These are phyloP conservation scores for Lepidocyrtoides sp. DNA, from an alignment of 2,888 invertebrate species.

Conservation along the genomic window DNA sequence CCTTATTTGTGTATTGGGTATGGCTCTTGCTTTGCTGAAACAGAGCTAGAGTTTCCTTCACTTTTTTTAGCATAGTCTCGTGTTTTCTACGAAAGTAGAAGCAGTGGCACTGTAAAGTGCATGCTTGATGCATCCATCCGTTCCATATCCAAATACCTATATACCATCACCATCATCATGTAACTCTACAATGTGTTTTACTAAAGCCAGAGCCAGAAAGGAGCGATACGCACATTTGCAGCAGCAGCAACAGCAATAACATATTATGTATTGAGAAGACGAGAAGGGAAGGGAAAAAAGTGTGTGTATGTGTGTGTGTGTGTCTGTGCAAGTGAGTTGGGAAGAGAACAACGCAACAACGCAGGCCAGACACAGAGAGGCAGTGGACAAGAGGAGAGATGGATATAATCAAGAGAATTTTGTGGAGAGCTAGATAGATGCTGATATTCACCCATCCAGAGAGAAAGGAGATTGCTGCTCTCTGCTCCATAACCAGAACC, in stretches of 20 bases:
- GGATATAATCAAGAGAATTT: constrained; percentile 77
- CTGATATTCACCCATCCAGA: constrained; percentile 81
- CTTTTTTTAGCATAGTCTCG: constrained; percentile 14
- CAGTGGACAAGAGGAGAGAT: constrained; percentile 45
- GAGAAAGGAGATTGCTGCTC: constrained; percentile 79
- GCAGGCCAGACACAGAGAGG: too few relatives aligned
- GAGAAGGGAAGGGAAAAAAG: constrained; percentile 58
- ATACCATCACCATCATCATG: neutral
- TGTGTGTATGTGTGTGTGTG: constrained; percentile 46
- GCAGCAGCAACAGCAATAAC: constrained; percentile 1
- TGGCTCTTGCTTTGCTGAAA: constrained; percentile 20
- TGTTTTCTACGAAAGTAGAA: constrained; percentile 54
- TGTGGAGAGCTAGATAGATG: constrained; percentile 77
- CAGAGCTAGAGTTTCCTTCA: neutral
- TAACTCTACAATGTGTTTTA: neutral
- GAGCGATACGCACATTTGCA: constrained; percentile 73
- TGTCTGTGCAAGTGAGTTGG: neutral
- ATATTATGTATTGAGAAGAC: neutral
- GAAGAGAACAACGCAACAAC: too few relatives aligned
- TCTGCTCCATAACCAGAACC: constrained; percentile 50
- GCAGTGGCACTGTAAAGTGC: constrained; percentile 72
- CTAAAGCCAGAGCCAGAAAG: neutral
- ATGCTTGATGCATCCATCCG: constrained; percentile 77
- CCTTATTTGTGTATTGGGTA: neutral
- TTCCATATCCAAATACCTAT: constrained; percentile 58